Conservation (phyloP, 2,113 vertebrate genomes). For the Eurystomus gularis region DNA sequence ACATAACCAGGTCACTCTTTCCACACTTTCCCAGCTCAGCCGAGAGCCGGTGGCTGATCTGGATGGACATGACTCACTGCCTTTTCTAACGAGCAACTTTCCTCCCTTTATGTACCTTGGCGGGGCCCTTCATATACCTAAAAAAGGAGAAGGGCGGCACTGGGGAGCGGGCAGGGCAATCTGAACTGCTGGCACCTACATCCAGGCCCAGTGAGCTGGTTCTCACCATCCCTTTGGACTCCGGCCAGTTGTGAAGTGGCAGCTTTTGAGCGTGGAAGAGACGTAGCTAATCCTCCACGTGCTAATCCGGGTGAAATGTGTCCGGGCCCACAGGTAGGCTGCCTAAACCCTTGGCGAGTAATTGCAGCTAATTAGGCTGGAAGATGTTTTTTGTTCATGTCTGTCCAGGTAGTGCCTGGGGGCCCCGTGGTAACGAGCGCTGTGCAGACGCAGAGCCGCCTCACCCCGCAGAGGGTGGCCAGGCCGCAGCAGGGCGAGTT, state of each 20-base stretch:
- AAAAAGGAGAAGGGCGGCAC: slow-evolving; percentile 20
- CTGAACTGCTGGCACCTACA: neutral
- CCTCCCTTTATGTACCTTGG: neutral
- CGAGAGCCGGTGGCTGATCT: neutral
- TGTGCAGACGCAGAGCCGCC: neutral
- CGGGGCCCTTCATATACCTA: neutral
- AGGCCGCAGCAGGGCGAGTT: neutral
- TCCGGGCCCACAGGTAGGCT: neutral
- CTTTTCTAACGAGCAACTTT: neutral
- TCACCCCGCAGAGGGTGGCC: neutral
- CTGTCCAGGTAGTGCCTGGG: neutral
- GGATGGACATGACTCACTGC: slow-evolving; percentile 34
- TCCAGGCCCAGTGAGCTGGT: neutral
- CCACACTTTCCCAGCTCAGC: slow-evolving; percentile 26
- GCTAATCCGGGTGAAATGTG: neutral
- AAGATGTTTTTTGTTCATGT: neutral
- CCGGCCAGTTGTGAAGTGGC: neutral
- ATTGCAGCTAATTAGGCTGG: slow-evolving; percentile 31
- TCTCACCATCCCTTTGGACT: neutral
- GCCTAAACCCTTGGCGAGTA: neutral
- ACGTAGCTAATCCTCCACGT: neutral
- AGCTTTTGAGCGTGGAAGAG: neutral
- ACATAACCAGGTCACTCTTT: slow-evolving; percentile 62
- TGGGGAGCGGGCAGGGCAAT: neutral
- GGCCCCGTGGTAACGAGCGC: neutral